These are phyloP conservation scores for Octopus bimaculoides DNA, from an alignment of 1,140 invertebrate genomes.

Conservation along the genomic window DNA sequence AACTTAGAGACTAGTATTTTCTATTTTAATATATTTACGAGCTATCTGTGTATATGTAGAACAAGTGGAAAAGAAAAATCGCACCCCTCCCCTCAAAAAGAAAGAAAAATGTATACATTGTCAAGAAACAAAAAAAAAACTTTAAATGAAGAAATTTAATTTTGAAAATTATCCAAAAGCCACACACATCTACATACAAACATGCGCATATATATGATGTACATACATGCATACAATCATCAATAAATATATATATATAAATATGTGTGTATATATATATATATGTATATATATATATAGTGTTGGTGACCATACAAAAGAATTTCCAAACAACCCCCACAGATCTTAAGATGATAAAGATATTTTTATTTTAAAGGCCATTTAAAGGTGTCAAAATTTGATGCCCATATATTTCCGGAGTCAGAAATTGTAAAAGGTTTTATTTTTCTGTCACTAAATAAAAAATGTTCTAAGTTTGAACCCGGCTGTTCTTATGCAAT, in stretches of 20 bases:
- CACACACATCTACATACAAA: constrained; percentile 15
- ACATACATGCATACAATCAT: background rate
- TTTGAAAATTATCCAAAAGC: constrained; percentile 14
- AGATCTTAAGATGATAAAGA: constrained; percentile 18
- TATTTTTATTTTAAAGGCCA: constrained; percentile 39
- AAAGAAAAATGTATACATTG: constrained; percentile 14
- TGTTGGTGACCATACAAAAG: too few relatives aligned
- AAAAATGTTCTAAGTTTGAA: constrained; percentile 15
- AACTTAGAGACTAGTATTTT: constrained; percentile 41
- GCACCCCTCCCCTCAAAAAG: background rate
- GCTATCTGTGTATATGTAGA: constrained; percentile 25
- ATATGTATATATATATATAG: too few relatives aligned
- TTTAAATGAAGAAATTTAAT: background rate
- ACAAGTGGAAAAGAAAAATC: constrained; percentile 21
- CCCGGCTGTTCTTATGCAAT: constrained; percentile 13
- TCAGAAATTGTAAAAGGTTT: constrained; percentile 40
- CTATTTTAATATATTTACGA: constrained; percentile 44
- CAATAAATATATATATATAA: too few relatives aligned
- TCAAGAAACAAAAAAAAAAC: background rate
- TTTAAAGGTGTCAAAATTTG: constrained; percentile 20
- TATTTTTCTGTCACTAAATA: constrained; percentile 44
- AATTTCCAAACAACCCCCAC: too few relatives aligned
- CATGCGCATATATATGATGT: constrained; percentile 13
- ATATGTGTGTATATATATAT: too few relatives aligned
- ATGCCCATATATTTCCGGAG: constrained; percentile 38